A percentile compares a stretch with the other conserved stretches of the same genome.
These are phyloP conservation scores for Mimachlamys varia DNA, from an alignment of 2,888 invertebrate genomes.

Conservation along the genomic window DNA sequence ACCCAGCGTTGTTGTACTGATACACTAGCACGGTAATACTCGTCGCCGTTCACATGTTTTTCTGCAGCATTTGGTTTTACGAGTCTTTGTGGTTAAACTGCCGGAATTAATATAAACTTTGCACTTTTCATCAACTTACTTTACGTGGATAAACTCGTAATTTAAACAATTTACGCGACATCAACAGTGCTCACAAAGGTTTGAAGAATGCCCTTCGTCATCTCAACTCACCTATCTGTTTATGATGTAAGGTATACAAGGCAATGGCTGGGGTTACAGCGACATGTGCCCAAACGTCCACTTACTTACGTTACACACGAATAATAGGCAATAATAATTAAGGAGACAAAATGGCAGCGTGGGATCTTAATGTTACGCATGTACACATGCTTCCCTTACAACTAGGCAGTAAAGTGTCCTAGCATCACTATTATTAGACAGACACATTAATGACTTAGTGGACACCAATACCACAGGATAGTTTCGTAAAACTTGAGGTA, in stretches of 20 bases:
- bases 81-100: not conserved
- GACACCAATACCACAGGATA: not conserved
- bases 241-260: not conserved
- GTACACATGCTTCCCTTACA: not conserved
- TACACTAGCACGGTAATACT: not conserved
- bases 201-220: slow-evolving; percentile 15
- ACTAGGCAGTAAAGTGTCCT: not conserved
- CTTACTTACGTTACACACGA: not conserved
- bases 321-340: not conserved
- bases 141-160: slow-evolving; percentile 16
- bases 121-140: slow-evolving; percentile 11
- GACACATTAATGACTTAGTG: not conserved
- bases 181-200: not conserved
- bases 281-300: not conserved
- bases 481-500: not conserved
- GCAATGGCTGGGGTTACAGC: not conserved
- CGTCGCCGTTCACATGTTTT: not conserved
- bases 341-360: slow-evolving; percentile 15
- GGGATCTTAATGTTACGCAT: not conserved
- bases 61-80: slow-evolving; percentile 8
- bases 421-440: not conserved
- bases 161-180: slow-evolving; percentile 16
- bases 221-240: not conserved
- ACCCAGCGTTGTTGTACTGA: not conserved
- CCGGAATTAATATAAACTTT: slow-evolving; percentile 34